Base-by-base conservation (phyloP, 2,797 vertebrate genomes). In the Lates japonicus region DNA sequence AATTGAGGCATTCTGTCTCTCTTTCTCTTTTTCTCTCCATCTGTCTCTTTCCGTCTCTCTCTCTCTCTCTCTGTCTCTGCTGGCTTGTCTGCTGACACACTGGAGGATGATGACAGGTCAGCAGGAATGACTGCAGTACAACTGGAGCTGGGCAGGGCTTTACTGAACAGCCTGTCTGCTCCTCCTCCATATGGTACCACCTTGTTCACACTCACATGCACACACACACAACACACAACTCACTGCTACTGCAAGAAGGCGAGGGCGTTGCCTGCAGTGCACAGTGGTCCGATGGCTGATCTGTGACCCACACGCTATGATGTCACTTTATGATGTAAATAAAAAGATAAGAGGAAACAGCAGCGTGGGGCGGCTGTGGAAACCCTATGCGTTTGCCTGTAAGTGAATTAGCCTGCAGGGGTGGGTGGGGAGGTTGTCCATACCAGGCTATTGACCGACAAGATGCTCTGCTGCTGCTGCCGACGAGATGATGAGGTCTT, bases 101-200 rank as follows among this genome's bases (percentile, higher is more conserved):
- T 78, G 81, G 66, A 67, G 82, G 85, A 90, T 84, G 85, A 90
- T 84, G 88, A 88, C 84, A 71, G 90, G 87, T 93, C 92, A 93
- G 91, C 90, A 93, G 90, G 89, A 92, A 84, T 69, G 83, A 91
- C 88, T 92, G 92, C 90, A 90, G 89, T 79, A 88, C 55, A 82
- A 83, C 70, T 64, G 87, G 82, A 85, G 86, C 88, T 87, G 86
- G 79, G 86, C 85, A 78, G 86, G 84, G 86, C 84, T 85, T 81
- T 51, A 55, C 72, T 87, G 79, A 84, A 75, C 89, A 87, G 90
- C 74, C 84, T 51, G 84, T 86, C 82, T 86, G 81, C 86, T 90
- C 81, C 86, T 87, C 83, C 76, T 90, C 86, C 88, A 88, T 90
- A 90, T 90, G 85, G 77, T 84, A 68, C 79, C 79, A 82, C 83